Base-by-base conservation (phyloP, 2,113 vertebrate genomes). In the Oreochromis niloticus region DNA sequence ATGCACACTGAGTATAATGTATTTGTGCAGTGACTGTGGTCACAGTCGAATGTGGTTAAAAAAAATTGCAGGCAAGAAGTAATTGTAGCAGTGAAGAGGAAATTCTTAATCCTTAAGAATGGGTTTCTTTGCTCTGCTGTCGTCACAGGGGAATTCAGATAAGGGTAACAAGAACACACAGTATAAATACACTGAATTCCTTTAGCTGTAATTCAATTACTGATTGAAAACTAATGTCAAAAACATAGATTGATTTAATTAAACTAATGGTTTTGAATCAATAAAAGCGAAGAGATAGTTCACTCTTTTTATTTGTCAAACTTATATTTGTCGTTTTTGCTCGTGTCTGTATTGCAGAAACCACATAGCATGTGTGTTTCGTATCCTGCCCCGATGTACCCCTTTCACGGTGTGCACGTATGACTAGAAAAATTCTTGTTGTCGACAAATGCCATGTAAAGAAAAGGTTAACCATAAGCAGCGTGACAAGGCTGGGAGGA, bases 391-490 rank as follows among this genome's bases (percentile, higher is more conserved):
- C 61, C 32, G 0, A 82, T 78, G 41, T 10, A 41, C 32, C 34
- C 32, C 24, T 59, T 36, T 68, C 48, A 86, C 5, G 0, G 48
- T 79, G 66, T 34, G 22, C 59, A 46, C 56, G 12, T 41, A 22
- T 11, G 87, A 85, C 84, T 12, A 83, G 83, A 88, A 89, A 56
- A 12, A 73, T 78, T 87, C 52, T 57, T 46, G 59, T 86, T 81
- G 87, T 90, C 71, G 68, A 92, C 92, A 95, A 94, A 95, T 90
- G 87, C 55, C 55, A 78, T 54, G 87, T 90, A 91, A 95, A 92
- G 91, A 92, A 95, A 95, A 96, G 95, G 95, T 95, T 95, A 96
- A 94, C 88, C 68, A 75, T 89, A 88, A 92, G 88, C 90, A 86
- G 92, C 75, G 3, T 93, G 92, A 93, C 93, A 91, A 90, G 94